These are phyloP conservation scores for Stichopus chloronotus DNA, from an alignment of 35 echinoderm and acorn worm genomes.

Conservation along the genomic window DNA sequence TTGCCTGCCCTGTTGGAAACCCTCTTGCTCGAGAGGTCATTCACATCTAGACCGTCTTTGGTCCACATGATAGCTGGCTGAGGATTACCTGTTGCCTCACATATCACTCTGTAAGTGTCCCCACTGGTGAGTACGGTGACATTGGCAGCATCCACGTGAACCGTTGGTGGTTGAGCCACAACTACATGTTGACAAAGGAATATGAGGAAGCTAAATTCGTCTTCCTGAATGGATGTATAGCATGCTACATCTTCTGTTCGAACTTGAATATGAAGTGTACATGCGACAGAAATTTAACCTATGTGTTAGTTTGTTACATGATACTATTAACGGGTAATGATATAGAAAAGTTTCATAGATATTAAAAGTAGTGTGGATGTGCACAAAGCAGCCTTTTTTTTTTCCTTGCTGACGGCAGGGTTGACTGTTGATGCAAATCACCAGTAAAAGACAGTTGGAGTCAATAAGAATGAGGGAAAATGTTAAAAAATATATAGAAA, in stretches of 20 bases:
- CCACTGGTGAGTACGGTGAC: conserved; percentile 2
- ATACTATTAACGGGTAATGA: too few species aligned
- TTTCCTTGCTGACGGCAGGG: too few species aligned
- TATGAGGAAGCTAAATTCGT: background rate
- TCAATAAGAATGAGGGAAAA: too few species aligned
- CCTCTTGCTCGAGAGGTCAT: conserved; percentile 31
- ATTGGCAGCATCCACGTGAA: conserved; percentile 21
- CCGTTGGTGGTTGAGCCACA: background rate
- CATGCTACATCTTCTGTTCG: background rate
- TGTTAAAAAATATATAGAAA: too few species aligned
- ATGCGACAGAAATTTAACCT: too few species aligned
- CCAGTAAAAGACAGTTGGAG: too few species aligned
- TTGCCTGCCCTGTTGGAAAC: conserved; percentile 56
- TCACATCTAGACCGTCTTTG: conserved; percentile 39
- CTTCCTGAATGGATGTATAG: background rate
- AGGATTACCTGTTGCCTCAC: conserved; percentile 63
- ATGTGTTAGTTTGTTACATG: too few species aligned
- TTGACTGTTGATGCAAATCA: too few species aligned
- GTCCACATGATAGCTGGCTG: conserved; percentile 61
- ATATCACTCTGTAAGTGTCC: conserved; percentile 31
- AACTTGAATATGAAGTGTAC: too few species aligned
- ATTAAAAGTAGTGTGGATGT: too few species aligned
- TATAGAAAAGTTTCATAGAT: too few species aligned
- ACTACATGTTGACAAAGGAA: background rate
- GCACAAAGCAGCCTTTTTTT: too few species aligned